Base-by-base conservation (phyloP, 2,797 vertebrate genomes). In the Miichthys miiuy region DNA sequence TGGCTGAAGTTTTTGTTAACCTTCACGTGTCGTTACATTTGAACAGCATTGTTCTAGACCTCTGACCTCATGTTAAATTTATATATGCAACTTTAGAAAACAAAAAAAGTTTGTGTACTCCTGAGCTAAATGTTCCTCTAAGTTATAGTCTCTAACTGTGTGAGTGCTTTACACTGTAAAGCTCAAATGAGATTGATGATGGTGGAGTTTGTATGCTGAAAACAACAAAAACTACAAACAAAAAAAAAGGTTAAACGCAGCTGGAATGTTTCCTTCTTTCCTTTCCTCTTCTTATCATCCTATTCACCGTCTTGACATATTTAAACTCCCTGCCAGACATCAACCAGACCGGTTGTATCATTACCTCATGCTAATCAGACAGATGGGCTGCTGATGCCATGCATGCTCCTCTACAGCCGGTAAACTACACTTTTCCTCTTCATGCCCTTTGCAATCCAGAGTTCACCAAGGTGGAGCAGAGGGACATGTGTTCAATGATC, bases 351-450 rank as follows among this genome's bases (percentile, higher is more conserved):
- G 25, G 30, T 34, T 16, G 11, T 17, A 1, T 56, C 41, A 34
- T 64, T 60, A 41, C 27, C 50, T 34, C 5, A 3, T 34, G 30
- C 55, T 50, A 46, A 54, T 64, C 38, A 68, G 34, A 38, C 21
- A 17, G 51, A 70, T 11, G 2, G 48, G 48, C 42, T 5, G 34
- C n/a, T 65, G 65, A 34, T 34, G 30, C 30, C 27, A 27, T 0
- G 67, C 68, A 66, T 2, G 58, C 68, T n/a, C 20, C 8, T 42
- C 9, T 1, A 0, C 61, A 71, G 58, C 67, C 27, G 2, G 71
- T 60, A 75, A 75, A 78, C n/a, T 2, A 21, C 41, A 30, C 14
- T 50, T 65, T 71, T 42, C 30, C 42, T 52, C 7, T 66, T 41
- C 10, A 10, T 60, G 17, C 18, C 9, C 42, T 50, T 75, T 51